Base-by-base conservation (phyloP, 2,113 vertebrate genomes). In the Silurus meridionalis region DNA sequence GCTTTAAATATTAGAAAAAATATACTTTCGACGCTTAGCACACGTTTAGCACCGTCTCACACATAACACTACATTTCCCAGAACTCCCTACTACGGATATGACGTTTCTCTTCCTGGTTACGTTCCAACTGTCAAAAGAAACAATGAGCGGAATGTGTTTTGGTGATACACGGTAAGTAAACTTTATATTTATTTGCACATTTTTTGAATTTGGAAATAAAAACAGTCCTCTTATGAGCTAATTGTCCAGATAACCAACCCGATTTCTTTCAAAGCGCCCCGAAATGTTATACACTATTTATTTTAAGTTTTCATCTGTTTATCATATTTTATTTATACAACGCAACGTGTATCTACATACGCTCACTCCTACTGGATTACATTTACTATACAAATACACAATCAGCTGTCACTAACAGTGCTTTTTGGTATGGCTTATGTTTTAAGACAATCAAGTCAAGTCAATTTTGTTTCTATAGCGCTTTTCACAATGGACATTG, bases 31-130 rank as follows among this genome's bases (percentile, higher is more conserved):
- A 37, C 37, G 37, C 37, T 37, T 37, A 37, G 37, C 37, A 37
- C 37, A 37, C 37, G 37, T 37, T 77, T 53, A 15, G n/a, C 60
- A 7, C 13, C 21, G 14, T 55, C 14, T 13, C 8, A 15, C 19
- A 55, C 4, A 3, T 52, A 5, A 5, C 11, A 89, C 89, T 88
- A 84, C 89, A 87, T 87, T 77, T 81, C 85, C 89, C 89, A 87
- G 1, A 85, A 81, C 79, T 53, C 87, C 19, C 2, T 50, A 5
- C 21, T 13, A 23, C 50, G 5, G 28, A 53, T 67, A 52, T 83
- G 6, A 8, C 79, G n/a, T 5, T 83, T 63, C 8, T 17, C 46
- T 90, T 90, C 89, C 89, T 89, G 85, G 87, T 83, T 88, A 87
- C 86, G 66, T 85, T 48, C 48, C 75, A 90, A 88, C 83, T 83